Conservation (phyloP, 2,113 vertebrate species). For the Isichthys henryi region DNA sequence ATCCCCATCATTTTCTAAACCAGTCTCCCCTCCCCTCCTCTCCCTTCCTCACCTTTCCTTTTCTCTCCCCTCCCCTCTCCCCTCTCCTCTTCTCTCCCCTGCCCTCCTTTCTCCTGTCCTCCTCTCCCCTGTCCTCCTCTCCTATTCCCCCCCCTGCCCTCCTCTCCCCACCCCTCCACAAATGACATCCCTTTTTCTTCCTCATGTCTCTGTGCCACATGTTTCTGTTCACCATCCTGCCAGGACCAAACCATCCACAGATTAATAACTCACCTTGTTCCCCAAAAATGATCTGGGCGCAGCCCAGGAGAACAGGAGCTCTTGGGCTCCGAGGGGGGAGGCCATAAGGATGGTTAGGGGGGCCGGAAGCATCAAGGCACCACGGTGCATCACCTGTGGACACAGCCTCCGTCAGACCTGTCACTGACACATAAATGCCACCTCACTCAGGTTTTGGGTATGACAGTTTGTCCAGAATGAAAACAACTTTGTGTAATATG, state of each 20-base stretch:
- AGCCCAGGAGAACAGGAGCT: slow-evolving; percentile 64
- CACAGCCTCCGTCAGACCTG: background rate
- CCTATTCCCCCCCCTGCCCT: too few species aligned
- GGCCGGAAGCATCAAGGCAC: slow-evolving; percentile 61
- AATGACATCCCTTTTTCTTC: background rate
- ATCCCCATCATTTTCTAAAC: background rate
- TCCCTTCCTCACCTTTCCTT: too few species aligned
- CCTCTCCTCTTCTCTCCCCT: too few species aligned
- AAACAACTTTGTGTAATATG: background rate
- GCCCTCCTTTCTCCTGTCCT: too few species aligned
- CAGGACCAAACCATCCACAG: background rate
- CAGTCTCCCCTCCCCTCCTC: background rate
- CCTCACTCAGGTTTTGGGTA: background rate
- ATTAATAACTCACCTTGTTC: slow-evolving; percentile 68
- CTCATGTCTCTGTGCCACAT: background rate
- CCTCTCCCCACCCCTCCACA: background rate
- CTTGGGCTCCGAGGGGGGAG: slow-evolving; percentile 35
- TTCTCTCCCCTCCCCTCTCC: too few species aligned
- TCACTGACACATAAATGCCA: background rate
- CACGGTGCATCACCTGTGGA: slow-evolving; percentile 64
- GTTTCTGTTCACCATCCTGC: background rate
- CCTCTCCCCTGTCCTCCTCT: too few species aligned
- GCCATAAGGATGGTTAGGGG: background rate
- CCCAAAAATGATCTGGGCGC: slow-evolving; percentile 74
- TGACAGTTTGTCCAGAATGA: background rate